These are phyloP conservation scores for Isotomurus palustris DNA, from an alignment of 2,888 invertebrate species.

Conservation along the genomic window DNA sequence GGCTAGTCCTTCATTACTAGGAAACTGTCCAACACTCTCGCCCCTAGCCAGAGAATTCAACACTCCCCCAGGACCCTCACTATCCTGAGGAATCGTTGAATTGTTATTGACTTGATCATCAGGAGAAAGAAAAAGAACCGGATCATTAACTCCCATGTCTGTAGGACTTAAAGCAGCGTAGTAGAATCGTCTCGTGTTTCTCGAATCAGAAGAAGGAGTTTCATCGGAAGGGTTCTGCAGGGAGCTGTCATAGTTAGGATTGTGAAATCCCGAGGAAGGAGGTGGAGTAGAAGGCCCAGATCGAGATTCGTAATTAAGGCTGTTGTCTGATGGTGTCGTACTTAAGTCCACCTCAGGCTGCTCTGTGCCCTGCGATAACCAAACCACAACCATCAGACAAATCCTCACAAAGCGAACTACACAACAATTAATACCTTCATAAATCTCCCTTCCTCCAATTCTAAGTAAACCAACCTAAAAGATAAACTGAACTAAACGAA, in stretches of 20 bases:
- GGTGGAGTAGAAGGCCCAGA: slow-evolving; percentile 15
- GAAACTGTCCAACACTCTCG: not conserved
- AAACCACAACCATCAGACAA: no score
- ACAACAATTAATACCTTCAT: slow-evolving; percentile 1
- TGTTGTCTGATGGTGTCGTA: slow-evolving; percentile 9
- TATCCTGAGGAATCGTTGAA: slow-evolving; percentile 22
- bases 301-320: not conserved
- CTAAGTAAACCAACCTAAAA: no score
- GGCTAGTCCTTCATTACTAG: not conserved
- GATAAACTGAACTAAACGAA: no score
- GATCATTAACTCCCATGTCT: slow-evolving; percentile 45
- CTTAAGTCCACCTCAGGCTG: slow-evolving; percentile 23
- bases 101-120: slow-evolving; percentile 44
- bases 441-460: no score
- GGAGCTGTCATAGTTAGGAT: slow-evolving; percentile 42
- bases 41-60: not conserved
- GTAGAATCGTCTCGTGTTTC: slow-evolving; percentile 40
- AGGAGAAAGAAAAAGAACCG: slow-evolving; percentile 41
- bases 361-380: slow-evolving; percentile 15
- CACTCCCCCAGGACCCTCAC: not conserved
- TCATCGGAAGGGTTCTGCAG: slow-evolving; percentile 19
- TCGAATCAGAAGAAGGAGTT: slow-evolving; percentile 11
- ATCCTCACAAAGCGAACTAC: no score
- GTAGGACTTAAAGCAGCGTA: slow-evolving; percentile 43
- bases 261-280: slow-evolving; percentile 33